phyloP scores from a whole-genome alignment of 2,797 vertebrate species.

The Onychomys torridus region DNA sequence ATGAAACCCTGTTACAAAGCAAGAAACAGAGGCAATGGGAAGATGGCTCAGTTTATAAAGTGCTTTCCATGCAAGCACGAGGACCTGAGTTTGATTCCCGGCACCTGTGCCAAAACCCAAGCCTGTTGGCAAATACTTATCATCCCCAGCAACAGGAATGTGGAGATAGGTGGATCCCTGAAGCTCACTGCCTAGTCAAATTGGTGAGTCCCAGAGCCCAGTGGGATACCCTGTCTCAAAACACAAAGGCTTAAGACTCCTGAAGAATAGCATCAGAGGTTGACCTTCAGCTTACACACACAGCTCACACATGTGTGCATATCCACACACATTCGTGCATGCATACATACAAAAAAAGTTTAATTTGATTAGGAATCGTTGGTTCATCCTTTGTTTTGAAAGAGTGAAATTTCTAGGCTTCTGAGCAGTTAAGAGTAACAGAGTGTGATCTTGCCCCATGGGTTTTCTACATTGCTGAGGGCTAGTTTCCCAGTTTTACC shows the following conservation, averaged over 20 bases:
- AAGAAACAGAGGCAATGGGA: background rate
- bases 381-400: conserved; percentile 18
- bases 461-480: background rate
- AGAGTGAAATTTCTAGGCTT: conserved; percentile 23
- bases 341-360: background rate
- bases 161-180: background rate
- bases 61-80: background rate
- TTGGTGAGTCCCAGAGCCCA: background rate
- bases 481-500: background rate
- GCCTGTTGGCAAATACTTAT: background rate
- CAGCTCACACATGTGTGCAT: background rate
- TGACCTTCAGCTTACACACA: background rate
- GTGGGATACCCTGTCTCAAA: background rate
- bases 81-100: background rate
- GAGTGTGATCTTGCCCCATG: background rate
- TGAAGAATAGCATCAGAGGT: background rate
- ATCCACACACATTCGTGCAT: background rate
- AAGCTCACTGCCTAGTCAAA: background rate
- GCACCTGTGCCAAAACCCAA: background rate
- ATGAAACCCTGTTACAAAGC: background rate
- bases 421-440: background rate
- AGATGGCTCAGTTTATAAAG: background rate
- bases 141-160: background rate
- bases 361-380: conserved; percentile 36
- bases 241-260: background rate